Evolutionary conservation across 2,113 vertebrate genomes (phyloP), one percentile per base, ranked within the genome.

Genomic region (Xenopus laevis): DNA sequence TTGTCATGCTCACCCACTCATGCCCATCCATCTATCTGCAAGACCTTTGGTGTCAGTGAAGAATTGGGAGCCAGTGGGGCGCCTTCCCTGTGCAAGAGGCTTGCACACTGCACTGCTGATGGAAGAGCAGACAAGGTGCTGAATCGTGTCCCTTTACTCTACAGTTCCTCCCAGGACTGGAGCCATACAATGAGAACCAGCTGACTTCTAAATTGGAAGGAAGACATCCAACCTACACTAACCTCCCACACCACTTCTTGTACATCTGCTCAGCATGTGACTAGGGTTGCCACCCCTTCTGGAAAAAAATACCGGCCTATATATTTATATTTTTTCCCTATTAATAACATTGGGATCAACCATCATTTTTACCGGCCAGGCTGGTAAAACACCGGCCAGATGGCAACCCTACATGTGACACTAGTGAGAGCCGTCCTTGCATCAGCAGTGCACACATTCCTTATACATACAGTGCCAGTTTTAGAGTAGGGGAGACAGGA

Each of bases 21-120:
- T 75, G 79, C 85, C 86, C 81, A 80, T 89, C 87, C 88, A 87
- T 91, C 90, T 93, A 86, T 79, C 71, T 67, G 79, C 78, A 84
- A 87, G 88, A 87, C 85, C 89, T 89, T 66, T 83, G 77, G 85
- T 90, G 87, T 90, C 89, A 91, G 67, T 87, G 86, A 88, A 89
- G 82, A 88, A 87, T 88, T 87, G 90, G 21, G 79, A 65, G 76
- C 86, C 82, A 73, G 82, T 81, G 80, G 81, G 83, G 85, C 83
- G 81, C 85, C 87, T 87, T 88, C 17, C 85, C 81, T 83, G 80
- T 80, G 83, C 76, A 15, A 70, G 84, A 86, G 86, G 80, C 83
- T 81, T 79, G 74, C 66, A 2, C 70, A 82, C 83, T 76, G 74
- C 83, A 87, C 53, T 84, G 88, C 83, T 86, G 83, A 84, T 79